These are phyloP conservation scores for Sebastes trivittatus DNA, from an alignment of 2,797 vertebrate genomes.

Conservation along the genomic window DNA sequence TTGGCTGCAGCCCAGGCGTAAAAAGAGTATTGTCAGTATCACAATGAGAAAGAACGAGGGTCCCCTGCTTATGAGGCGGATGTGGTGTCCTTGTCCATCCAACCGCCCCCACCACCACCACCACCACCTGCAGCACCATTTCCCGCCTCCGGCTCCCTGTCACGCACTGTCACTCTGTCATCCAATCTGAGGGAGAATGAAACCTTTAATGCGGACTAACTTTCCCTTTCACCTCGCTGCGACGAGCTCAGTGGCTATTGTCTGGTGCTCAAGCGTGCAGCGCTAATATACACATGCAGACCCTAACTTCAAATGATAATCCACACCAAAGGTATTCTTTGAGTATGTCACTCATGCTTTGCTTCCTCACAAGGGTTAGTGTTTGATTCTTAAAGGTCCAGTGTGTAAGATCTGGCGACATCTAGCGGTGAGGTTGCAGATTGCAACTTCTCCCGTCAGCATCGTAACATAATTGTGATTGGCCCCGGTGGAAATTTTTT, in stretches of 20 bases:
- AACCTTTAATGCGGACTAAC: slow-evolving; percentile 46
- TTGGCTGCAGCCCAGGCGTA: slow-evolving; percentile 60
- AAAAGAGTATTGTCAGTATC: slow-evolving; percentile 65
- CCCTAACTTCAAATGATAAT: not conserved
- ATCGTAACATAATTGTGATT: no score
- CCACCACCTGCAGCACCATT: not conserved
- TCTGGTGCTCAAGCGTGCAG: slow-evolving; percentile 1
- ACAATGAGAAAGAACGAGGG: slow-evolving; percentile 53
- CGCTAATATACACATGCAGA: not conserved
- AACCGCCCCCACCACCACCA: not conserved
- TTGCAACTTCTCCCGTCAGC: no score
- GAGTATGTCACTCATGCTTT: not conserved
- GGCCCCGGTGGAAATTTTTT: no score
- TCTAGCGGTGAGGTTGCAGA: no score
- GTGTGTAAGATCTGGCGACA: no score
- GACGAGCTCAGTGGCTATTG: slow-evolving; percentile 3
- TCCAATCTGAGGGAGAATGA: slow-evolving; percentile 38
- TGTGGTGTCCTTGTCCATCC: slow-evolving; percentile 65
- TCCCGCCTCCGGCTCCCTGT: slow-evolving; percentile 7
- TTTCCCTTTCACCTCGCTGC: slow-evolving; percentile 44
- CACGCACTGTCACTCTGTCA: slow-evolving; percentile 2
- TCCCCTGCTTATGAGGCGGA: slow-evolving; percentile 40
- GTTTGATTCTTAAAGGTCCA: not conserved
- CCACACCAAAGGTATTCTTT: not conserved
- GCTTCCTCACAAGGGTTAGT: no score